Evolutionary conservation across 2,797 vertebrate species (phyloP), one percentile per base, ranked within the genome.

Genomic region (Sebastiscus tertius): DNA sequence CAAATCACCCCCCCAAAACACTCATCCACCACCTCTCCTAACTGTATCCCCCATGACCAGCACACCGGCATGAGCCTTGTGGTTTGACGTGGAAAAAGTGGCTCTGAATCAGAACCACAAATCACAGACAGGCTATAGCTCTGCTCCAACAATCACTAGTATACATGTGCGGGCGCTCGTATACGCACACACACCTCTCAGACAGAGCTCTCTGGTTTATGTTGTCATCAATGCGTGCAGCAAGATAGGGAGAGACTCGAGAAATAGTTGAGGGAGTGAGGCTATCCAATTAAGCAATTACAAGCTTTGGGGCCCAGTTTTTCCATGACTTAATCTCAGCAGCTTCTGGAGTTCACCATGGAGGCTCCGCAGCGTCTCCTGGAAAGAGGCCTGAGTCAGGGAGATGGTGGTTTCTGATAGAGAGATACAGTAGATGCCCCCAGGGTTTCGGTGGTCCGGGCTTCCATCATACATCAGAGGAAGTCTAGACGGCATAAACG

Each of bases 291-390:
- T 93, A 93, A 93, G 87, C 92, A 93, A 91, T 94, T 94, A 92
- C 81, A 92, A 91, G 81, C 85, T 87, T 89, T 69, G 84, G 67
- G 87, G 84, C 81, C 65, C 27, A 63, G 39, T 80, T 81, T 95
- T 96, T 96, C 95, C 94, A 95, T 95, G 94, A 95, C 86, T 91
- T 88, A 87, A 93, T 88, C 72, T 60, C 73, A 80, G 74, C 84
- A 88, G 81, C 86, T 89, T 84, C 89, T 91, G 84, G 88, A 89
- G 84, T 91, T 95, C 93, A 84, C 86, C 80, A 71, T 75, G 73
- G 79, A 83, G 90, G 92, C 89, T 93, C 93, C 87, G 22, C 65
- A n/a, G 77, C 61, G 93, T 94, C 91, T 95, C 91, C 87, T 93
- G 92, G 89, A 94, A 93, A 90, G 87, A 80, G 89, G 86, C 91